Base-by-base conservation (phyloP, 2,113 vertebrate species). In the Mastomys coucha region DNA sequence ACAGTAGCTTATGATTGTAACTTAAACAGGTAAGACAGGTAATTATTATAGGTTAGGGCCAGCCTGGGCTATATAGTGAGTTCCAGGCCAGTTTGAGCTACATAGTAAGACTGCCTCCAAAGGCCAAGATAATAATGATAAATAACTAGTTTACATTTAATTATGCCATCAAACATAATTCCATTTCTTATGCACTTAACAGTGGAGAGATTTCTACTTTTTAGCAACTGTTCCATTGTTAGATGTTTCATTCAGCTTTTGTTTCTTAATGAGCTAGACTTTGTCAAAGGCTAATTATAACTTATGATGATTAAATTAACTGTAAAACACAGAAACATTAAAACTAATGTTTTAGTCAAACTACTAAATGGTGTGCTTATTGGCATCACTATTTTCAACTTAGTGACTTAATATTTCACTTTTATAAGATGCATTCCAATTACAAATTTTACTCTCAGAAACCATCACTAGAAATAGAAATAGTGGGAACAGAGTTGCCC, bases 311-410 rank as follows among this genome's bases (percentile, higher is more conserved):
- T n/a, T 87, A 87, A 67, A 70, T 78, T 92, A 95, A 89, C 42
- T 76, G 7, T 67, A 91, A 92, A 82, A 91, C 42, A 96, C 2
- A 94, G 20, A 90, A 96, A 96, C 78, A 80, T 91, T 87, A 96
- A 94, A 95, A 81, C n/a, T 58, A 78, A 65, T 49, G 39, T 65
- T 56, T 65, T 1, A 63, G 11, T 93, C n/a, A 96, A 84, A 78
- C 49, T 90, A 84, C 0, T 77, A 3, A 56, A 76, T 91, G 28
- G 45, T 42, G 2, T 58, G 93, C 26, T 42, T 92, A 28, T 17
- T 85, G 31, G 28, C 12, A 67, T 45, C 42, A 88, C 31, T 93
- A 51, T 70, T 93, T 95, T 95, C 73, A 95, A 91, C 28, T 89
- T 81, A 86, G 91, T 22, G 10, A 89, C 39, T 65, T 65, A 63